phyloP scores from a whole-genome alignment of 92 coral and sea anemone genomes.

The Isaurus tuberculatus region DNA sequence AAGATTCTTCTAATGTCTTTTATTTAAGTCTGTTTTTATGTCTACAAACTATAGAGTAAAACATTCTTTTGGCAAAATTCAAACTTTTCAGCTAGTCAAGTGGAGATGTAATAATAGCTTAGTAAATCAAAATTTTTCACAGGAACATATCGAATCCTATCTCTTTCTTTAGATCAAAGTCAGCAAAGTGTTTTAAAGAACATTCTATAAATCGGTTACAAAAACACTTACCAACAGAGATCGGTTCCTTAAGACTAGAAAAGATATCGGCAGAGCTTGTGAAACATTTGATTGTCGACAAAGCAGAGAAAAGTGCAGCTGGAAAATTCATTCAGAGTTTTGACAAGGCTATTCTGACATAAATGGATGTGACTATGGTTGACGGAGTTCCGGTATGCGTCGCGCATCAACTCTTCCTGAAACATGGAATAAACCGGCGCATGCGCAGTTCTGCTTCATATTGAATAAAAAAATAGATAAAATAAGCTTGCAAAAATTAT shows the following conservation, averaged over 20 bases:
- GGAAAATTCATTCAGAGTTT: neutral
- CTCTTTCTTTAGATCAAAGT: neutral
- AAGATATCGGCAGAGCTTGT: neutral
- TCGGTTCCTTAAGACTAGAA: neutral
- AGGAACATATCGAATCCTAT: neutral
- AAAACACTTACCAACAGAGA: neutral
- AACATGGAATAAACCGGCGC: neutral
- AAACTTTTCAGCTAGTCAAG: neutral
- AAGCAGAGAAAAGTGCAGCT: neutral
- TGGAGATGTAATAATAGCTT: neutral
- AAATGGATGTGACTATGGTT: neutral
- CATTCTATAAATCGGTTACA: neutral
- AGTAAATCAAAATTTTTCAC: neutral
- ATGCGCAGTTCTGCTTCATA: neutral
- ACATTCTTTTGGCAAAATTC: neutral
- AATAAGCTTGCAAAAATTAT: no score
- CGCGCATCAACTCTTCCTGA: neutral
- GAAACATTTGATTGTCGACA: neutral
- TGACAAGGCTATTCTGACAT: neutral
- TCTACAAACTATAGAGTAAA: neutral
- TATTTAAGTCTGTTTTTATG: neutral
- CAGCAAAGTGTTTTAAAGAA: neutral
- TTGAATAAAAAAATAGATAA: neutral
- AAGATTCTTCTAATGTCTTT: neutral
- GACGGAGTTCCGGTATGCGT: neutral